Evolutionary conservation across 2,113 vertebrate species (phyloP).

Genomic region (Scophthalmus maximus): DNA sequence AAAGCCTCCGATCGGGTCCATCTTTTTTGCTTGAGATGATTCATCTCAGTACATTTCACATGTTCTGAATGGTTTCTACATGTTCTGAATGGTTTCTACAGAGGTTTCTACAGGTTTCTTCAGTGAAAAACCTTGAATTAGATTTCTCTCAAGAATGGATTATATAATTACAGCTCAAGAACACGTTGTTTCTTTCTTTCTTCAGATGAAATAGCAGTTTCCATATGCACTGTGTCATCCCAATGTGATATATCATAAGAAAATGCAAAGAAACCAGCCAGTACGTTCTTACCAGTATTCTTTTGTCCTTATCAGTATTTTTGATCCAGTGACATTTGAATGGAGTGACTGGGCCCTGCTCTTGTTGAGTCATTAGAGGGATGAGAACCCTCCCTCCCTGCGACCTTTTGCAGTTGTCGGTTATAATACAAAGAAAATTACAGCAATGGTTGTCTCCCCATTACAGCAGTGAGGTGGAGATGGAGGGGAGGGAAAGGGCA

Average conservation of each 20-base stretch:
- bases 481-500: slow-evolving; percentile 49
- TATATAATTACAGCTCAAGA: background rate
- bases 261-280: background rate
- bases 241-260: background rate
- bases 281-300: background rate
- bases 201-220: too few species aligned
- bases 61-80: too few species aligned
- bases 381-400: slow-evolving; percentile 21
- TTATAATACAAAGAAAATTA: slow-evolving; percentile 62
- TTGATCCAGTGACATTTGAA: slow-evolving; percentile 55
- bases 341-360: slow-evolving; percentile 33
- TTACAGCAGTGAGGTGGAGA: slow-evolving; percentile 41
- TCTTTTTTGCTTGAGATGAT: too few species aligned
- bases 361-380: slow-evolving; percentile 55
- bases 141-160: background rate
- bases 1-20: too few species aligned
- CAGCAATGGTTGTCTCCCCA: slow-evolving; percentile 45
- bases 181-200: too few species aligned
- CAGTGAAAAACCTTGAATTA: background rate
- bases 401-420: slow-evolving; percentile 68
- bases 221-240: too few species aligned
- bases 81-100: too few species aligned
- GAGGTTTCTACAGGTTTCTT: too few species aligned
- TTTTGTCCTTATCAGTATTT: slow-evolving; percentile 22
- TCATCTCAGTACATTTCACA: too few species aligned